These are phyloP conservation scores for Eilema caniola DNA, from an alignment of 2,888 invertebrate genomes.

Conservation along the genomic window DNA sequence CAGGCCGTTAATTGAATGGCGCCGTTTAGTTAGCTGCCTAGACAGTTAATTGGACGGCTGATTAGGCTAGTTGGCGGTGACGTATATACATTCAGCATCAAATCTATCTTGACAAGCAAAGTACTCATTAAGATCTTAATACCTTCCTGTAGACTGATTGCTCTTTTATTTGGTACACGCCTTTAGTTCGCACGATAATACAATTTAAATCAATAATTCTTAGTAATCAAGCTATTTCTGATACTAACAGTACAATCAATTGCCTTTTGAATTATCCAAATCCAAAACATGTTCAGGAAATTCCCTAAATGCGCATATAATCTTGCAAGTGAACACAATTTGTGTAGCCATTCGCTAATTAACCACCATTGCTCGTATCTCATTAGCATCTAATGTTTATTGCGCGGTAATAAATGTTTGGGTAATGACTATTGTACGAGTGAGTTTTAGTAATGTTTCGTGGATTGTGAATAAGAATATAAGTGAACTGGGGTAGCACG, in stretches of 20 bases:
- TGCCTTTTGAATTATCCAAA: neutral
- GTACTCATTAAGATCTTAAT: too few relatives aligned
- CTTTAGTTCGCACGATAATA: too few relatives aligned
- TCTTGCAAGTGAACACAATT: slow-evolving; percentile 12
- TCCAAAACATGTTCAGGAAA: neutral
- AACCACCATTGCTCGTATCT: slow-evolving; percentile 19
- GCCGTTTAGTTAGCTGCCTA: too few relatives aligned
- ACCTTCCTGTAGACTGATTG: too few relatives aligned
- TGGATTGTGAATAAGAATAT: neutral
- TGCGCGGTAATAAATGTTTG: slow-evolving; percentile 10
- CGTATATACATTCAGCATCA: too few relatives aligned
- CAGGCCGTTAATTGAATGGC: too few relatives aligned
- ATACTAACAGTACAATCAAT: neutral
- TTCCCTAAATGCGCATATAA: slow-evolving; percentile 7
- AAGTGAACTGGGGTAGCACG: neutral
- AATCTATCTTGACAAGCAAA: too few relatives aligned
- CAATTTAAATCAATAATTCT: too few relatives aligned
- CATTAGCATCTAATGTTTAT: slow-evolving; percentile 27
- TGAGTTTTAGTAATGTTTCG: neutral
- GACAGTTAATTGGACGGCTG: too few relatives aligned
- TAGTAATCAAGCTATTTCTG: too few relatives aligned
- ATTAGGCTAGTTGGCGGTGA: too few relatives aligned
- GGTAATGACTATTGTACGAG: neutral
- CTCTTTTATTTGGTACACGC: too few relatives aligned
- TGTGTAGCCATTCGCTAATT: slow-evolving; percentile 20